Conservation (phyloP, 2,888 invertebrate species). For the Stomorhina lunata region DNA sequence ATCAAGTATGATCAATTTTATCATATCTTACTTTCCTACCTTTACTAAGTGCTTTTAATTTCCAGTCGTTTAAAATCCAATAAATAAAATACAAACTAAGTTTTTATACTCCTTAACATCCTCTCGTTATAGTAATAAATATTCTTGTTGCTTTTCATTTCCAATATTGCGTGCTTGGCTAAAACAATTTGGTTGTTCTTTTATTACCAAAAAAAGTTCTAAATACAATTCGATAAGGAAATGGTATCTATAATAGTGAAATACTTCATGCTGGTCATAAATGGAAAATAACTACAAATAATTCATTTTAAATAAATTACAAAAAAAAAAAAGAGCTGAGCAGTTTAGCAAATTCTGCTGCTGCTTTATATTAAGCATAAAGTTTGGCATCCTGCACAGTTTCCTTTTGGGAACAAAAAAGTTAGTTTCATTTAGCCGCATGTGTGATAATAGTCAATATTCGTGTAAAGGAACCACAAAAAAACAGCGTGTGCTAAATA, state of each 20-base stretch:
- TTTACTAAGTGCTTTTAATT: too few relatives aligned
- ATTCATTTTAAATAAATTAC: slow-evolving; percentile 50
- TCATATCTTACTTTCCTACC: too few relatives aligned
- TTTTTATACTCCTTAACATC: slow-evolving; percentile 5
- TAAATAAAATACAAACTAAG: slow-evolving; percentile 18
- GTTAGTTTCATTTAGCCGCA: neutral
- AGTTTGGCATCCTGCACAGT: slow-evolving; percentile 4
- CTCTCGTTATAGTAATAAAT: slow-evolving; percentile 8
- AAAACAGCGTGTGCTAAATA: slow-evolving; percentile 40
- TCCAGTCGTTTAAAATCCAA: too few relatives aligned
- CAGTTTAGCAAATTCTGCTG: slow-evolving; percentile 18
- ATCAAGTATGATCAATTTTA: too few relatives aligned
- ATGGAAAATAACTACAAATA: slow-evolving; percentile 33
- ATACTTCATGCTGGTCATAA: slow-evolving; percentile 38
- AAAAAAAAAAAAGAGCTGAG: slow-evolving; percentile 13
- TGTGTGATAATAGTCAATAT: slow-evolving; percentile 50
- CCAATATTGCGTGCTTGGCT: slow-evolving; percentile 38
- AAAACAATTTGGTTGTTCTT: slow-evolving; percentile 25
- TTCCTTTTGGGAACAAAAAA: slow-evolving; percentile 31
- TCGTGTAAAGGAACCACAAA: slow-evolving; percentile 45
- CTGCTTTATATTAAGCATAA: neutral
- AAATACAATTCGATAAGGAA: slow-evolving; percentile 20
- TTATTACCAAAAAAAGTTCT: slow-evolving; percentile 18
- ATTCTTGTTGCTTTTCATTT: slow-evolving; percentile 43
- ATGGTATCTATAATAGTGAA: slow-evolving; percentile 10